phyloP scores from a whole-genome alignment of 2,888 invertebrate species.

The Agonum fuliginosum region DNA sequence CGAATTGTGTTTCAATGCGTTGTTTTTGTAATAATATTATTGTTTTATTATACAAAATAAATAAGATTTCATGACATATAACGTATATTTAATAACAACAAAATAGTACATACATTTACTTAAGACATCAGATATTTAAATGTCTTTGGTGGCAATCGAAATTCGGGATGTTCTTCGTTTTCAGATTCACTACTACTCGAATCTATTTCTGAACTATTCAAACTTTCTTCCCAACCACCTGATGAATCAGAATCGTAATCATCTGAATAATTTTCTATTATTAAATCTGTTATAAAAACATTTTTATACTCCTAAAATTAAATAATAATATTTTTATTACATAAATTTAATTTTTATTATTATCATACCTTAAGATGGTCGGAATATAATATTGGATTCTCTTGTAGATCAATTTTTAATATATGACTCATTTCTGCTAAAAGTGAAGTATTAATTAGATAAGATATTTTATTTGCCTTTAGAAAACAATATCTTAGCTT shows the following conservation, averaged over 20 bases:
- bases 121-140: constrained; percentile 42
- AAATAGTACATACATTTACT: not conserved
- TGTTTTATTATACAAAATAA: constrained; percentile 28
- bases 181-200: constrained; percentile 41
- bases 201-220: constrained; percentile 54
- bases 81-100: constrained; percentile 12
- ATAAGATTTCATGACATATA: constrained; percentile 32
- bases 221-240: constrained; percentile 50
- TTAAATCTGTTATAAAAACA: constrained; percentile 7
- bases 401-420: constrained; percentile 42
- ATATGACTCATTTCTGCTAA: constrained; percentile 21
- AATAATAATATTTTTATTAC: constrained; percentile 6
- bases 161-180: constrained; percentile 23
- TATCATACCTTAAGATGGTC: constrained; percentile 42
- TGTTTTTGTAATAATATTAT: constrained; percentile 26
- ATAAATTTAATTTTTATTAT: not conserved
- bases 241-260: constrained; percentile 44
- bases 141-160: constrained; percentile 6
- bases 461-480: constrained; percentile 42
- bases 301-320: constrained; percentile 36
- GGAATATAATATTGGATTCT: constrained; percentile 22
- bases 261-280: constrained; percentile 10
- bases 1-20: not conserved
- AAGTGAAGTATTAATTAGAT: constrained; percentile 9
- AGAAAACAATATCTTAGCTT: constrained; percentile 38